Conservation (phyloP, 2,888 invertebrate species). For the Falcaria lacertinaria region DNA sequence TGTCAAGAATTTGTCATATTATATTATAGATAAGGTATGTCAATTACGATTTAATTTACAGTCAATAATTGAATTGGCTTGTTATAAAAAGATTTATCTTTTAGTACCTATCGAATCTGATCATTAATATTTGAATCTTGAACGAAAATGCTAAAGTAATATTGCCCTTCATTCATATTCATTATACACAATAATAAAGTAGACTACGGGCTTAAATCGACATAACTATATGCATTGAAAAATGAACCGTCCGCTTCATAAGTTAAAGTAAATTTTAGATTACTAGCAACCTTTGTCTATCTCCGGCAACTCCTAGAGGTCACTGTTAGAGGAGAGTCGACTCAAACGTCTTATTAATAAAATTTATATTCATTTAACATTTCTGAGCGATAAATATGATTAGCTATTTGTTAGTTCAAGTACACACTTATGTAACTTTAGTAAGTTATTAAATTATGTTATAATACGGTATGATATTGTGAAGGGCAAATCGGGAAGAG, state of each 20-base stretch:
- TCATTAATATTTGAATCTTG: constrained; percentile 39
- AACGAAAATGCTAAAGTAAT: constrained; percentile 42
- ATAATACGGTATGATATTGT: constrained; percentile 10
- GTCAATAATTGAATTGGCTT: background rate
- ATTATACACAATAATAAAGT: constrained; percentile 53
- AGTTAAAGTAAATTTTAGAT: constrained; percentile 25
- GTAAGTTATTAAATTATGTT: constrained; percentile 22
- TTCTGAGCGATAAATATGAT: constrained; percentile 16
- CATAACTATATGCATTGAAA: constrained; percentile 20
- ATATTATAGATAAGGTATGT: too few species aligned
- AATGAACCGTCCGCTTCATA: constrained; percentile 22
- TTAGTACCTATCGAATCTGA: constrained; percentile 8
- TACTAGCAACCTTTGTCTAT: constrained; percentile 4
- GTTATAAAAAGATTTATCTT: background rate
- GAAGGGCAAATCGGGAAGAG: constrained; percentile 4
- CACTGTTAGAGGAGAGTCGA: background rate
- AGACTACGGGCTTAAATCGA: constrained; percentile 37
- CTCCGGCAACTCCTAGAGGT: background rate
- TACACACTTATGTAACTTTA: constrained; percentile 24
- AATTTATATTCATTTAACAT: constrained; percentile 7
- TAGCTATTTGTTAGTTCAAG: constrained; percentile 18
- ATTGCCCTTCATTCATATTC: constrained; percentile 58
- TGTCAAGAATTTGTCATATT: too few species aligned
- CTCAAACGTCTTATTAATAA: constrained; percentile 10
- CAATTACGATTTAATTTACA: too few species aligned